A percentile compares a stretch with the other conserved stretches of the same genome.
phyloP scores from a whole-genome alignment of 2,113 vertebrate species.

The Carettochelys insculpta region DNA sequence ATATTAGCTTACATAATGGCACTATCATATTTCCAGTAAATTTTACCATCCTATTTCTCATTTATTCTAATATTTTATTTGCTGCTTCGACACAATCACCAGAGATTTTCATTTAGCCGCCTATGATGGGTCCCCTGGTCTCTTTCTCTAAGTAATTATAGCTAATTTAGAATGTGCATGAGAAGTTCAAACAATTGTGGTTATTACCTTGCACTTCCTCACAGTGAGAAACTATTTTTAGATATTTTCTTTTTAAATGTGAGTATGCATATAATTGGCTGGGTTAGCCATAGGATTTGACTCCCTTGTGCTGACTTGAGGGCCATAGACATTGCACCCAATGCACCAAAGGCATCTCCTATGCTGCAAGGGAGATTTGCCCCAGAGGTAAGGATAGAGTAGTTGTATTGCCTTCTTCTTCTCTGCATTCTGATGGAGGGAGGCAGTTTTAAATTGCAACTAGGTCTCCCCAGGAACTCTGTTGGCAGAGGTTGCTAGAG shows the following conservation, averaged over 20 bases:
- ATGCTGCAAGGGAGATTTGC: accelerated
- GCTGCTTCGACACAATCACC: neutral
- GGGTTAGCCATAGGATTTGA: neutral
- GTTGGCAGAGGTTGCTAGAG: neutral
- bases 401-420: neutral
- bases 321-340: neutral
- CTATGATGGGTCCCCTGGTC: neutral
- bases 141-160: neutral
- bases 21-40: neutral
- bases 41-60: neutral
- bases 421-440: neutral
- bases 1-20: neutral
- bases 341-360: neutral
- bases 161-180: neutral
- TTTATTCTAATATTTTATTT: accelerated
- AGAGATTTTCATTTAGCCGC: accelerated
- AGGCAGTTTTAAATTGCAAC: neutral
- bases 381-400: accelerated
- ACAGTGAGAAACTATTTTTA: neutral
- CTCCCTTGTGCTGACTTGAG: neutral
- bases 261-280: neutral
- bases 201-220: neutral
- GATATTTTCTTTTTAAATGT: neutral
- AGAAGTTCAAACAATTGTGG: neutral
- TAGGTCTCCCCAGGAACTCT: accelerated